Evolutionary conservation across 2,888 invertebrate genomes (phyloP).

Genomic region (Epicampocera succincta): DNA sequence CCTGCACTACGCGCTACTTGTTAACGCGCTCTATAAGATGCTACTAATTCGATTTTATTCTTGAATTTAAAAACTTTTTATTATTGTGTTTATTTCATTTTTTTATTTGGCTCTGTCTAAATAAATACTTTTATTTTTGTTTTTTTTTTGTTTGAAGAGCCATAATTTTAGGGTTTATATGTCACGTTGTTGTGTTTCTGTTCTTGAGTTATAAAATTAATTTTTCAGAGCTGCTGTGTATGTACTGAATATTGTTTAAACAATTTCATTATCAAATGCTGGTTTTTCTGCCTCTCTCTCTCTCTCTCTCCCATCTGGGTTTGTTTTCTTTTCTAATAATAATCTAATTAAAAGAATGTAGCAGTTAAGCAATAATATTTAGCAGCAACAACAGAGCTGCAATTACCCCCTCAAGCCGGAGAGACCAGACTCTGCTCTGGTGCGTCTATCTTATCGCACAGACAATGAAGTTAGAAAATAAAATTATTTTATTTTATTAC

Average conservation of each 20-base stretch:
- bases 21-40: slow-evolving; percentile 51
- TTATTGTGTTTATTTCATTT: slow-evolving; percentile 22
- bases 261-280: slow-evolving; percentile 59
- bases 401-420: too few species aligned
- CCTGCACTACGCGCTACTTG: slow-evolving; percentile 17
- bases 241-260: slow-evolving; percentile 44
- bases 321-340: slow-evolving; percentile 10
- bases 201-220: too few species aligned
- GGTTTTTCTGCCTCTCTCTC: slow-evolving; percentile 8
- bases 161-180: too few species aligned
- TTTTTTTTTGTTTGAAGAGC: slow-evolving; percentile 32
- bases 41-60: slow-evolving; percentile 49
- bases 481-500: too few species aligned
- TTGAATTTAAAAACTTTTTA: slow-evolving; percentile 15
- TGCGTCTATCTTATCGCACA: too few species aligned
- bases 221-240: slow-evolving; percentile 54
- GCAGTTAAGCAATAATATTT: too few species aligned
- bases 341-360: slow-evolving; percentile 7
- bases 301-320: background rate
- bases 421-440: too few species aligned
- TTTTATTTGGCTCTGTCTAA: slow-evolving; percentile 14
- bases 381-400: too few species aligned
- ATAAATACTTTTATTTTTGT: slow-evolving; percentile 6
- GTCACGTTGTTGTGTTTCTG: too few species aligned
- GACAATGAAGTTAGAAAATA: too few species aligned